phyloP scores from a whole-genome alignment of 2,113 vertebrate genomes.

The Macroglossus sobrinus region DNA sequence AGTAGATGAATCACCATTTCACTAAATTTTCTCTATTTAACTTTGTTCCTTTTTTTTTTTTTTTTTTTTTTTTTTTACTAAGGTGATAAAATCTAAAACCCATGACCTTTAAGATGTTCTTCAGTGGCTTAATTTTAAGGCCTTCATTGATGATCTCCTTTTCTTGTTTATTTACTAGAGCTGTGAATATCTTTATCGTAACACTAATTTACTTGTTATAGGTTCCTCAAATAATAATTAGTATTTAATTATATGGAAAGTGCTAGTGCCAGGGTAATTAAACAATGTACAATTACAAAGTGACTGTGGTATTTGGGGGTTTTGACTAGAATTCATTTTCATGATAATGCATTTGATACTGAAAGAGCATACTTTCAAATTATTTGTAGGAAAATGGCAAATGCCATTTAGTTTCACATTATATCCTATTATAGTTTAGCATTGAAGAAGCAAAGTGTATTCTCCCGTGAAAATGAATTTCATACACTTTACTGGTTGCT shows the following conservation, averaged over 20 bases:
- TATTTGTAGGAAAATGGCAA: conserved; percentile 33
- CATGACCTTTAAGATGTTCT: neutral
- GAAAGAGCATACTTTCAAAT: neutral
- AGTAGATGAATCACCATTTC: neutral
- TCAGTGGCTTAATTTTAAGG: conserved; percentile 26
- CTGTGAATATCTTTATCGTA: conserved; percentile 47
- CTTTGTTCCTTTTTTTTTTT: neutral
- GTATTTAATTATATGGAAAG: conserved; percentile 79
- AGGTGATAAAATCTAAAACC: neutral
- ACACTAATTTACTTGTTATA: conserved; percentile 57
- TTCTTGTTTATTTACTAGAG: neutral
- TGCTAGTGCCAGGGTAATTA: conserved; percentile 75
- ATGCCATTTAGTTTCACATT: conserved; percentile 33
- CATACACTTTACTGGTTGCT: neutral
- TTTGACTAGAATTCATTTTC: conserved; percentile 48
- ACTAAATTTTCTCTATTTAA: neutral
- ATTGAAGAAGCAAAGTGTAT: neutral
- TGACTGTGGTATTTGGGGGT: conserved; percentile 1
- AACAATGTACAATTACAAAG: conserved; percentile 67
- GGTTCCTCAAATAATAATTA: conserved; percentile 77
- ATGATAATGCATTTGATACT: conserved; percentile 16
- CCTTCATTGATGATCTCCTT: conserved; percentile 13
- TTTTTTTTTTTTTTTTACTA: neutral
- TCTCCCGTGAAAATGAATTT: conserved; percentile 33
- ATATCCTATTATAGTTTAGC: neutral